phyloP scores from a whole-genome alignment of 2,888 invertebrate species.

The Drosophila cyrtoloma region DNA sequence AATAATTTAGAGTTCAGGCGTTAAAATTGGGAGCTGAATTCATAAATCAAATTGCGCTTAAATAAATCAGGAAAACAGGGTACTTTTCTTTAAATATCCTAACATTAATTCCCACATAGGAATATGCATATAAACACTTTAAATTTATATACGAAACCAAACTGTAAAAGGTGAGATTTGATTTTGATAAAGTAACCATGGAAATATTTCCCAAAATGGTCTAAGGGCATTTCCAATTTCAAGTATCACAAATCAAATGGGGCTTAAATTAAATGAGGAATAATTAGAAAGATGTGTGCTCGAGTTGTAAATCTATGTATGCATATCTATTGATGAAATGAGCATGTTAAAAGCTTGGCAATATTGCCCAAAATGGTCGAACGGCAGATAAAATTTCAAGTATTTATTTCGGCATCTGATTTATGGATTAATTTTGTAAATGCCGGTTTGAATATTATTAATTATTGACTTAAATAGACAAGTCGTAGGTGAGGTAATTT shows the following conservation, averaged over 20 bases:
- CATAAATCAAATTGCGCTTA: constrained; percentile 7
- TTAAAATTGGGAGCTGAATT: background rate
- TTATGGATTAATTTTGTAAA: background rate
- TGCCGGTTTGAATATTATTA: background rate
- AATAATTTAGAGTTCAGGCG: background rate
- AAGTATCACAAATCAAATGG: background rate
- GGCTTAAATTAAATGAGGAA: background rate
- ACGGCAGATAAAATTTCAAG: background rate
- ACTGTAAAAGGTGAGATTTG: background rate
- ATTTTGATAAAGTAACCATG: background rate
- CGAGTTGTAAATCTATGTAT: background rate
- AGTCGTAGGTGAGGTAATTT: background rate
- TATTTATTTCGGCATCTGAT: background rate
- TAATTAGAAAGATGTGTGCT: background rate
- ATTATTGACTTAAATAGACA: constrained; percentile 1
- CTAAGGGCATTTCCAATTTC: background rate
- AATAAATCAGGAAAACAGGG: background rate
- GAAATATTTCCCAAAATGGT: background rate
- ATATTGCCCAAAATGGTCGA: background rate
- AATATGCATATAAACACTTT: background rate
- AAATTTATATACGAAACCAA: background rate
- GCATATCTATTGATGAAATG: background rate
- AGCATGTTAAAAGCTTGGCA: background rate
- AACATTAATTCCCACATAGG: background rate
- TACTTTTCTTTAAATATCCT: background rate